Conservation (phyloP, 1,140 invertebrate species). For the Calosoma granatense region DNA sequence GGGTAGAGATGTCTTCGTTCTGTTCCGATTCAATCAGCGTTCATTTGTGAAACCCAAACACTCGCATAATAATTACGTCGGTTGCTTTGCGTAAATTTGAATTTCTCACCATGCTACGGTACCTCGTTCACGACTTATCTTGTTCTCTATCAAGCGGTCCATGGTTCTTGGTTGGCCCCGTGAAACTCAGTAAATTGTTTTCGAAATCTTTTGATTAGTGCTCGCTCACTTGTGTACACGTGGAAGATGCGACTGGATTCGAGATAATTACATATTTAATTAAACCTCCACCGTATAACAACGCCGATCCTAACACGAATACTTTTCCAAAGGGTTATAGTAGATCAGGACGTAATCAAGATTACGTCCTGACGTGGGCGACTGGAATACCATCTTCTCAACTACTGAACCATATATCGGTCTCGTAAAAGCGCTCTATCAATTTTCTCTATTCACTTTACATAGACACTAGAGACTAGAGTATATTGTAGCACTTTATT, state of each 20-base stretch:
- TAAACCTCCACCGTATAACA: not conserved
- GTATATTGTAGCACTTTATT: no score
- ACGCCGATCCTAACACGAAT: not conserved
- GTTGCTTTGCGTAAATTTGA: constrained; percentile 4
- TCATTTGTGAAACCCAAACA: not conserved
- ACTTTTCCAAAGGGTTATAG: not conserved
- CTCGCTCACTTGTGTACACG: not conserved
- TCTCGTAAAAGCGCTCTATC: no score
- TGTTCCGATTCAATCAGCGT: not conserved
- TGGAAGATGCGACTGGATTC: not conserved
- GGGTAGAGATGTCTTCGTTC: not conserved
- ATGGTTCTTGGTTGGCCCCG: not conserved
- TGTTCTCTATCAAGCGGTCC: no score
- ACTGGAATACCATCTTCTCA: no score
- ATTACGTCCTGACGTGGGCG: no score
- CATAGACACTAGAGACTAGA: no score
- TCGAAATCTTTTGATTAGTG: constrained; percentile 8
- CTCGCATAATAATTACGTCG: not conserved
- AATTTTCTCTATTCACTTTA: no score
- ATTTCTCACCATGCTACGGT: not conserved
- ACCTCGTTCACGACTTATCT: no score
- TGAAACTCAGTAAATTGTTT: constrained; percentile 5
- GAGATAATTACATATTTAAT: constrained; percentile 7
- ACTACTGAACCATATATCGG: no score
- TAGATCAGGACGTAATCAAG: not conserved